These are phyloP conservation scores for Burhinus bistriatus DNA, from an alignment of 2,113 vertebrate species.

Conservation along the genomic window DNA sequence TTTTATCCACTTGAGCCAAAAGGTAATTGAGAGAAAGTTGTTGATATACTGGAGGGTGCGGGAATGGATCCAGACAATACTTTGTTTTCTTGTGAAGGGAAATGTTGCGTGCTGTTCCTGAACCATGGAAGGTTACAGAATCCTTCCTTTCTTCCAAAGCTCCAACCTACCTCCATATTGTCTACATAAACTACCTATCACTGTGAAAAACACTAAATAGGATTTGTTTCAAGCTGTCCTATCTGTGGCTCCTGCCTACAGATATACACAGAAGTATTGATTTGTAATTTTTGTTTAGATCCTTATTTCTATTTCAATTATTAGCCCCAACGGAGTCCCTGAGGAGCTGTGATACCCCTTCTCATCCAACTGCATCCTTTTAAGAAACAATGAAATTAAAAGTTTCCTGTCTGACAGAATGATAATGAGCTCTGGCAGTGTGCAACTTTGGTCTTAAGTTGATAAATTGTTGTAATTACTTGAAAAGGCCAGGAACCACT, in stretches of 20 bases:
- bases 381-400: background rate
- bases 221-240: background rate
- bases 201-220: background rate
- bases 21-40: conserved; percentile 32
- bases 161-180: background rate
- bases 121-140: background rate
- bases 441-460: background rate
- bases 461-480: background rate
- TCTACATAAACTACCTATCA: background rate
- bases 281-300: background rate
- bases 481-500: background rate
- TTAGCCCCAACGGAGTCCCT: background rate
- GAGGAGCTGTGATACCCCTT: background rate
- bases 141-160: background rate
- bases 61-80: conserved; percentile 15
- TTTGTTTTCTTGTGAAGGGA: conserved; percentile 9
- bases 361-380: background rate
- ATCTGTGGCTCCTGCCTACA: background rate
- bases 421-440: background rate
- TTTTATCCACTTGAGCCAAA: conserved; percentile 23
- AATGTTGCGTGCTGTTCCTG: background rate
- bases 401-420: background rate
- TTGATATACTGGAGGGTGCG: background rate
- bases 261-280: background rate
- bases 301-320: background rate